phyloP scores from a whole-genome alignment of 2,797 vertebrate species.

The Muscicapa comitata region DNA sequence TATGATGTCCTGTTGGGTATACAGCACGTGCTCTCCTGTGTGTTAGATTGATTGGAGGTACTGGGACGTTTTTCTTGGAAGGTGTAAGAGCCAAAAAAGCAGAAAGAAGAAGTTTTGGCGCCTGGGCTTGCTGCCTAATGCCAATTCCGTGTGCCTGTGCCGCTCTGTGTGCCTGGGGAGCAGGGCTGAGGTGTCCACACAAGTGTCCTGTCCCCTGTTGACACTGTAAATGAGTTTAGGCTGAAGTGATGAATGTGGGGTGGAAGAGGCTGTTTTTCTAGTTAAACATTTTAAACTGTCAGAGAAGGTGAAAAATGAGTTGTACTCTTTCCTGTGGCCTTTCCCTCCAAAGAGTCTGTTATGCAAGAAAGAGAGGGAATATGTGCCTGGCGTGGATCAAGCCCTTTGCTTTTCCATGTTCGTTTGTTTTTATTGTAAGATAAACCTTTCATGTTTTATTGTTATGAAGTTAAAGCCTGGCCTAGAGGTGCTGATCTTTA shows the following conservation, averaged over 20 bases:
- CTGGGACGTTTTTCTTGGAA: slow-evolving; percentile 35
- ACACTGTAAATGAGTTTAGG: slow-evolving; percentile 2
- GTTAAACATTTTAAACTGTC: slow-evolving; percentile 74
- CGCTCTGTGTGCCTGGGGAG: neutral
- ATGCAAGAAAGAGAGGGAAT: slow-evolving; percentile 49
- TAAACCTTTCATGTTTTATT: slow-evolving; percentile 79
- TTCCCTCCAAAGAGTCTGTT: slow-evolving; percentile 52
- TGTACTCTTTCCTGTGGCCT: slow-evolving; percentile 61
- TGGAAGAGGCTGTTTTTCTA: slow-evolving; percentile 65
- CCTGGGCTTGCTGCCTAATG: slow-evolving; percentile 36
- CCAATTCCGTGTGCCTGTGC: slow-evolving; percentile 20
- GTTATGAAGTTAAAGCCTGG: slow-evolving; percentile 70
- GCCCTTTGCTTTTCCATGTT: slow-evolving; percentile 55
- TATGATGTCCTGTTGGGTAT: slow-evolving; percentile 45
- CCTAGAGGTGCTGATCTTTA: slow-evolving; percentile 75
- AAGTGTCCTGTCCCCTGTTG: neutral
- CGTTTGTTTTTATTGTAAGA: slow-evolving; percentile 76
- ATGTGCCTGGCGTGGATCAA: slow-evolving; percentile 51
- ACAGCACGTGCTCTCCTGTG: neutral
- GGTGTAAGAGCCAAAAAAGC: slow-evolving; percentile 22
- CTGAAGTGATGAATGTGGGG: slow-evolving; percentile 2
- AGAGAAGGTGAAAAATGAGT: slow-evolving; percentile 74
- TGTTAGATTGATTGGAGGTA: slow-evolving; percentile 39
- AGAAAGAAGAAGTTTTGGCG: neutral
- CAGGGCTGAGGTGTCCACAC: neutral